phyloP scores from a whole-genome alignment of 2,113 vertebrate species.

The Dipodomys ordii region DNA sequence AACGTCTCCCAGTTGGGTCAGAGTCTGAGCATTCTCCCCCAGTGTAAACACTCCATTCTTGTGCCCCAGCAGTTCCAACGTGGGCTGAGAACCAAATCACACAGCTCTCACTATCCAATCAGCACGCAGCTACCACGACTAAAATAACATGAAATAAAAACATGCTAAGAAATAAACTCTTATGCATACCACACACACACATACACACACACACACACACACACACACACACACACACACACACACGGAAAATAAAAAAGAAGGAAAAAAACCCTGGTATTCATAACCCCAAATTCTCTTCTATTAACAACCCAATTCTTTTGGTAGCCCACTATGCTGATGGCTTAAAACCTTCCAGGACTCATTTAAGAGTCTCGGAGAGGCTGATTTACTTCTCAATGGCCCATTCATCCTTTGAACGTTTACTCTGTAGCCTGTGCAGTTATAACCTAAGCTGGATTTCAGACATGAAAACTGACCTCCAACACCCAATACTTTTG shows the following conservation, averaged over 20 bases:
- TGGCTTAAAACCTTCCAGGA: conserved; percentile 51
- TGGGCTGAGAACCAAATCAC: not conserved
- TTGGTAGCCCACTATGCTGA: conserved; percentile 57
- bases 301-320: conserved; percentile 31
- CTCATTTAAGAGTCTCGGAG: conserved; percentile 39
- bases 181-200: not conserved
- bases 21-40: conserved; percentile 44
- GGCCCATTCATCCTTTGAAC: conserved; percentile 75
- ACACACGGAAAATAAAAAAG: not conserved
- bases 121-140: not conserved
- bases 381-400: conserved; percentile 74
- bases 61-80: not conserved
- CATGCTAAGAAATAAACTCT: not conserved
- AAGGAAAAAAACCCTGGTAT: not conserved
- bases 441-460: conserved; percentile 79
- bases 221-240: not conserved
- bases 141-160: not conserved
- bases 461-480: conserved; percentile 80
- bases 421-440: conserved; percentile 64
- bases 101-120: not conserved
- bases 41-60: conserved; percentile 11
- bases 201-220: not conserved
- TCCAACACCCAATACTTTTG: conserved; percentile 57
- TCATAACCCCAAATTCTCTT: conserved; percentile 36
- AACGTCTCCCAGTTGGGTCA: conserved; percentile 25